Percentiles rank a stretch among this genome's conserved stretches.
These are phyloP conservation scores for Fistularia tabacaria DNA, from an alignment of 2,797 vertebrate genomes.

Conservation along the genomic window DNA sequence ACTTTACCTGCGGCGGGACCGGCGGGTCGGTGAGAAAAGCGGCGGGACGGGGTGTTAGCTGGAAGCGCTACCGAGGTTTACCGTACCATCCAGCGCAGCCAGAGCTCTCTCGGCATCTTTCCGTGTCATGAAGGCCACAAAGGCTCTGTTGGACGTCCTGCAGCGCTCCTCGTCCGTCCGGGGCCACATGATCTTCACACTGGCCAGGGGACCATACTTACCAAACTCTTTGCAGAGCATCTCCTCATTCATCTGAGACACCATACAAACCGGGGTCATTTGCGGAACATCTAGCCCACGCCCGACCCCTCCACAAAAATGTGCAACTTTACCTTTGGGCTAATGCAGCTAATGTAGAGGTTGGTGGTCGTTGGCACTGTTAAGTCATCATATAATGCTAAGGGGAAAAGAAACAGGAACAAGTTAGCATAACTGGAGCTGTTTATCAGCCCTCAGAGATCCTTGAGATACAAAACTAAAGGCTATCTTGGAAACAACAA, in stretches of 20 bases:
- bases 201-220: conserved; percentile 81
- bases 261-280: background rate
- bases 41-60: too few relatives aligned
- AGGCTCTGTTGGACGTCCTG: conserved; percentile 78
- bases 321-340: conserved; percentile 72
- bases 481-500: too few relatives aligned
- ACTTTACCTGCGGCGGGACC: conserved; percentile 70
- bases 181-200: conserved; percentile 86
- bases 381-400: conserved; percentile 79
- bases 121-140: conserved; percentile 83
- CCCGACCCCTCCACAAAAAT: background rate
- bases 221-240: conserved; percentile 84
- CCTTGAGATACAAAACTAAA: too few relatives aligned
- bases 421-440: conserved; percentile 12
- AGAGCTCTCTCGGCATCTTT: conserved; percentile 80
- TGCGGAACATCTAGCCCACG: background rate
- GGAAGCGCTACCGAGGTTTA: too few relatives aligned
- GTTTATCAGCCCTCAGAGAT: background rate
- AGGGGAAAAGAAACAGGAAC: background rate
- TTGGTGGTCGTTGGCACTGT: conserved; percentile 78
- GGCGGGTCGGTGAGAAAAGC: background rate
- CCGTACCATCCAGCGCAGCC: conserved; percentile 75
- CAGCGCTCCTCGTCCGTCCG: conserved; percentile 80
- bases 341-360: conserved; percentile 82
- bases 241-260: conserved; percentile 80